Percentiles rank a stretch among this genome's conserved stretches.
phyloP scores from a whole-genome alignment of 2,888 invertebrate genomes.

The Micoletzkya japonica region DNA sequence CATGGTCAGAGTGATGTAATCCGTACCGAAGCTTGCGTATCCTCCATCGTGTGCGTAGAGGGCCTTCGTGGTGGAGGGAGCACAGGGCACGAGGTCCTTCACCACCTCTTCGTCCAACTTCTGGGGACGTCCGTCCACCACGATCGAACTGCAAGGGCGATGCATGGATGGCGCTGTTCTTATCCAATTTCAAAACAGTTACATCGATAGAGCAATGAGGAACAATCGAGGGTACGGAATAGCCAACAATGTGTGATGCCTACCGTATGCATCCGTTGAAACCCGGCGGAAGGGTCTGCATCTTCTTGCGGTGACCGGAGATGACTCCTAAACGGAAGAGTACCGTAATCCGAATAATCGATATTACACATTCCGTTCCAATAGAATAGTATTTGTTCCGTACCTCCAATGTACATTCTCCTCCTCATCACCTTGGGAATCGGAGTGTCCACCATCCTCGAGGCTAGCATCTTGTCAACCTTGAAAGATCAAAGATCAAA shows the following conservation, averaged over 20 bases:
- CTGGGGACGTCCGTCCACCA: neutral
- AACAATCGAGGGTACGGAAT: neutral
- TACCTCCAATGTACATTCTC: slow-evolving; percentile 58
- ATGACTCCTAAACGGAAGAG: too few relatives aligned
- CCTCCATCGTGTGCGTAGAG: slow-evolving; percentile 55
- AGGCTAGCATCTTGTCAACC: slow-evolving; percentile 49
- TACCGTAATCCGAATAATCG: too few relatives aligned
- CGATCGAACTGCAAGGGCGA: neutral
- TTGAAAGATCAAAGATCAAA: slow-evolving; percentile 17
- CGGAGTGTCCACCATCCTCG: slow-evolving; percentile 50
- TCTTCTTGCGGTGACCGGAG: slow-evolving; percentile 51
- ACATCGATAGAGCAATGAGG: neutral
- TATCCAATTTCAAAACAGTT: neutral
- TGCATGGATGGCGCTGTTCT: too few relatives aligned
- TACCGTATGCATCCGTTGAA: slow-evolving; percentile 56
- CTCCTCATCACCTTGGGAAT: slow-evolving; percentile 59
- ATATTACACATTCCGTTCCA: too few relatives aligned
- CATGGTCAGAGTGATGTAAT: too few relatives aligned
- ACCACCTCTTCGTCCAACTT: slow-evolving; percentile 7
- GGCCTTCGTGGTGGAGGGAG: slow-evolving; percentile 38
- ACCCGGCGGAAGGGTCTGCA: slow-evolving; percentile 43
- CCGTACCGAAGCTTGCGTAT: slow-evolving; percentile 50
- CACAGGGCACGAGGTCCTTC: slow-evolving; percentile 54
- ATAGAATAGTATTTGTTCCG: too few relatives aligned
- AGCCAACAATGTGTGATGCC: neutral